Evolutionary conservation across 1,140 invertebrate species (phyloP).

Genomic region (Cryptotermes secundus): DNA sequence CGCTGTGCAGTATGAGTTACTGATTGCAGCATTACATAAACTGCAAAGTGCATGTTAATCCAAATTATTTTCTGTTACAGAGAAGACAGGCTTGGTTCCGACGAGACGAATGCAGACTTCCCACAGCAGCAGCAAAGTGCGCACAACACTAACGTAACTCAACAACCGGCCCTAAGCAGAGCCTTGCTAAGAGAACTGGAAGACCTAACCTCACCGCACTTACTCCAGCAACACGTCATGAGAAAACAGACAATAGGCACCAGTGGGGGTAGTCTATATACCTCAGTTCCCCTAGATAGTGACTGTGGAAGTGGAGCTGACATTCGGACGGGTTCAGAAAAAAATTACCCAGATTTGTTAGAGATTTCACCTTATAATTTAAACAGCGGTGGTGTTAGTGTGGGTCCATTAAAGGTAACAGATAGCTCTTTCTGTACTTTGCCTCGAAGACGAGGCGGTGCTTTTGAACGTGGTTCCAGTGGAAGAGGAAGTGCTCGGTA

Average conservation of each 20-base stretch:
- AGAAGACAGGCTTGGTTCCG: background rate
- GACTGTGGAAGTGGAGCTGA: conserved; percentile 23
- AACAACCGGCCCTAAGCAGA: background rate
- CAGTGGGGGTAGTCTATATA: conserved; percentile 28
- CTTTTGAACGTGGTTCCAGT: conserved; percentile 39
- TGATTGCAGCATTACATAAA: too few species aligned
- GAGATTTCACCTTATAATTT: conserved; percentile 58
- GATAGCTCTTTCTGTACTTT: conserved; percentile 58
- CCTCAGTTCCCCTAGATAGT: conserved; percentile 25
- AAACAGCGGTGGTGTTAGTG: conserved; percentile 38
- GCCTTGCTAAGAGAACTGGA: background rate
- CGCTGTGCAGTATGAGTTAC: too few species aligned
- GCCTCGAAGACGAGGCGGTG: conserved; percentile 50
- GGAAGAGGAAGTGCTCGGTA: conserved; percentile 45
- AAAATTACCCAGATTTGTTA: conserved; percentile 66
- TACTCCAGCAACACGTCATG: conserved; percentile 48
- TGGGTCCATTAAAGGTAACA: background rate
- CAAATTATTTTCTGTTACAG: background rate
- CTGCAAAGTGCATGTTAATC: too few species aligned
- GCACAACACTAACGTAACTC: background rate
- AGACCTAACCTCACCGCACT: background rate
- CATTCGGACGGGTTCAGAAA: conserved; percentile 44
- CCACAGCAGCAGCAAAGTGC: background rate
- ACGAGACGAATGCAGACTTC: background rate
- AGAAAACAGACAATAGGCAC: conserved; percentile 39